These are phyloP conservation scores for Digitonthophagus gazella DNA, from an alignment of 2,888 invertebrate species.

Conservation along the genomic window DNA sequence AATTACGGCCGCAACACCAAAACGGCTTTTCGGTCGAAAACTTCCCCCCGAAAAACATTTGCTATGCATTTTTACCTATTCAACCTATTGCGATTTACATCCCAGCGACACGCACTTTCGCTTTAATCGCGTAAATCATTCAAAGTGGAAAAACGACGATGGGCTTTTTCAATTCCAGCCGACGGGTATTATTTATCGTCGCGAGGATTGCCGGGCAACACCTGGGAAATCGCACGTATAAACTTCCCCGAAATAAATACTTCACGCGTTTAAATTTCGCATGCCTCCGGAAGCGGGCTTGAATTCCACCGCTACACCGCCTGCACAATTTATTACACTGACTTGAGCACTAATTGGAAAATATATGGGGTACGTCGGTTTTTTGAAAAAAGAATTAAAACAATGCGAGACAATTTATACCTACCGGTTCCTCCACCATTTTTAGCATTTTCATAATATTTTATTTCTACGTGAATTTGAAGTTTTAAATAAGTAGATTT, in stretches of 20 bases:
- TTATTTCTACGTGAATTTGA: too few relatives aligned
- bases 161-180: neutral
- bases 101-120: neutral
- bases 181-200: neutral
- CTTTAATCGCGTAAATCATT: neutral
- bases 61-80: neutral
- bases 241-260: conserved; percentile 5
- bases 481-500: neutral
- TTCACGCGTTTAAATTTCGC: conserved; percentile 3
- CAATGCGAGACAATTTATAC: too few relatives aligned
- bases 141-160: neutral
- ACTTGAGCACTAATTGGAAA: neutral
- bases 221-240: conserved; percentile 11
- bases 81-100: neutral
- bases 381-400: too few relatives aligned
- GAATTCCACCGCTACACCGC: neutral
- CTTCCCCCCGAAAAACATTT: conserved; percentile 2
- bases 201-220: neutral
- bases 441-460: too few relatives aligned
- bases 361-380: neutral
- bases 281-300: neutral
- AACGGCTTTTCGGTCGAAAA: neutral
- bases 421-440: too few relatives aligned
- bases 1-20: conserved; percentile 4
- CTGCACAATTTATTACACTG: neutral